Evolutionary conservation across 2,797 vertebrate genomes (phyloP).

Genomic region (Sardinella longiceps): DNA sequence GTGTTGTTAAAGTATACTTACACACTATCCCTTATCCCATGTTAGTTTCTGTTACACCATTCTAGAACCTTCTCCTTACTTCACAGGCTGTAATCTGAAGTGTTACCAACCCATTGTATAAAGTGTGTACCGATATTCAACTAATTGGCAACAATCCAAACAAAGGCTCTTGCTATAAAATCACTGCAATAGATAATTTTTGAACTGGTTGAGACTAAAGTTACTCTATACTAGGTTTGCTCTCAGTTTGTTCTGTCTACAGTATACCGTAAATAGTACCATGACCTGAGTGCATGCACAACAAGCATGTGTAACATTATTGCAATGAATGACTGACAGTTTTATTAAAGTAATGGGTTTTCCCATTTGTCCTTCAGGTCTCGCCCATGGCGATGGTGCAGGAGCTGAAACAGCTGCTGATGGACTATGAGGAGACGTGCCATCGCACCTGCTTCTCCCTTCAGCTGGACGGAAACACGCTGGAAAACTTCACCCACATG

Average conservation of each 20-base stretch:
- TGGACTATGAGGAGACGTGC: slow-evolving; percentile 92
- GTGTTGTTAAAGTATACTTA: no score
- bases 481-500: slow-evolving; percentile 87
- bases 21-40: no score
- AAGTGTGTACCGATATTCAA: not conserved
- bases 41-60: no score
- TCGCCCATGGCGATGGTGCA: slow-evolving; percentile 93
- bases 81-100: no score
- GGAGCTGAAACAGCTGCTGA: slow-evolving; percentile 93
- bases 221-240: no score
- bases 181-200: not conserved
- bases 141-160: not conserved
- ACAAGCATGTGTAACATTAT: not conserved
- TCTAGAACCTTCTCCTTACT: no score
- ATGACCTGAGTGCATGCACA: not conserved
- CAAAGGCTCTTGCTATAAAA: not conserved
- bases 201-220: not conserved
- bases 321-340: not conserved
- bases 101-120: not conserved
- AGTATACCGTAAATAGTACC: not conserved
- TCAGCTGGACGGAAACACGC: slow-evolving; percentile 81
- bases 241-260: not conserved
- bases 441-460: slow-evolving; percentile 93
- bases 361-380: slow-evolving; percentile 80
- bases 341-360: no score